Conservation (phyloP, 2,113 vertebrate species). For the Fulica atra region DNA sequence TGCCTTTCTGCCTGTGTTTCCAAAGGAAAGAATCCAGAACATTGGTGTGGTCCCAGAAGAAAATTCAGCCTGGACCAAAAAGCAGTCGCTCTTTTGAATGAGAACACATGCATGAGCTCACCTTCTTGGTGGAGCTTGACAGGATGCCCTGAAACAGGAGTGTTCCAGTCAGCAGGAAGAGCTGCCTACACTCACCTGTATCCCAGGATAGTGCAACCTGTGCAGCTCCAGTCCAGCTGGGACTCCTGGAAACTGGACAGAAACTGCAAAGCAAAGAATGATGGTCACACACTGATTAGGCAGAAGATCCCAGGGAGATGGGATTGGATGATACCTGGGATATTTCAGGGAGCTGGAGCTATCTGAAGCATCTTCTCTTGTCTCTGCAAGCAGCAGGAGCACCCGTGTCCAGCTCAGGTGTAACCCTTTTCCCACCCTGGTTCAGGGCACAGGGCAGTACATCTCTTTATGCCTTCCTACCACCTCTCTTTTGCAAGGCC, state of each 20-base stretch:
- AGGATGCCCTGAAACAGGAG: not conserved
- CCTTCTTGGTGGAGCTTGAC: not conserved
- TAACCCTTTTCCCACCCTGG: not conserved
- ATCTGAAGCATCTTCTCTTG: not conserved
- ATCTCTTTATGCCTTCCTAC: not conserved
- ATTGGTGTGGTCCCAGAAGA: not conserved
- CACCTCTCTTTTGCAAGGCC: not conserved
- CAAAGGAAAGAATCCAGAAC: not conserved
- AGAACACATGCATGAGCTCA: not conserved
- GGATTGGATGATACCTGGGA: not conserved
- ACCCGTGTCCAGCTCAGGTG: not conserved
- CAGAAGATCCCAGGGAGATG: not conserved
- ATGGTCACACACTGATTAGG: not conserved
- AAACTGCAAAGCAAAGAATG: constrained; percentile 77
- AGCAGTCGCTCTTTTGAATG: not conserved
- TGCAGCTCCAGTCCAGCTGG: constrained; percentile 78
- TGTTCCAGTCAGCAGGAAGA: not conserved
- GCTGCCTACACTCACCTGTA: constrained; percentile 81
- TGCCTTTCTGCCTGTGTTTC: not conserved
- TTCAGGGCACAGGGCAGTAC: not conserved
- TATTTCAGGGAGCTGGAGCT: not conserved
- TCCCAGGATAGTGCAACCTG: constrained; percentile 80
- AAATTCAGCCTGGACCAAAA: not conserved
- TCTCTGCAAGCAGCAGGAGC: not conserved
- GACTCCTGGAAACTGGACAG: constrained; percentile 82